These are phyloP conservation scores for Phenganax stokvisi DNA, from an alignment of 92 coral and sea anemone genomes.

Conservation along the genomic window DNA sequence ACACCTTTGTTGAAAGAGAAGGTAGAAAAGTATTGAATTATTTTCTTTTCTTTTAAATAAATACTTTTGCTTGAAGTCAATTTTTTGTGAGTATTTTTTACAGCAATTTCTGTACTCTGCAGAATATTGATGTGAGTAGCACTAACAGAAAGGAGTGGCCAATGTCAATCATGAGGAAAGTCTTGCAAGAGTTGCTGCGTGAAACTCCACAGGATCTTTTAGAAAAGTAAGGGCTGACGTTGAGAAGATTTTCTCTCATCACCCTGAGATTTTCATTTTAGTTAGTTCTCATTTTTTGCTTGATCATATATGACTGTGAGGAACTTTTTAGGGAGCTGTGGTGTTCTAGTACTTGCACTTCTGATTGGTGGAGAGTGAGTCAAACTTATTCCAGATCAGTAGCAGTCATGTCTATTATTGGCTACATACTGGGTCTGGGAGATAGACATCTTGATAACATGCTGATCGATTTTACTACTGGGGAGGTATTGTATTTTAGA, in stretches of 20 bases:
- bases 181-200: constrained; percentile 68
- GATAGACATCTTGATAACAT: constrained; percentile 96
- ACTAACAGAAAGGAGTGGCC: constrained; percentile 93
- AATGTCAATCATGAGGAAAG: constrained; percentile 73
- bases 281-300: not conserved
- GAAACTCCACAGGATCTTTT: constrained; percentile 91
- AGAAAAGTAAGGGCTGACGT: constrained; percentile 59
- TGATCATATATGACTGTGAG: not conserved
- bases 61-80: not conserved
- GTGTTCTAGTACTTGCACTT: constrained; percentile 93
- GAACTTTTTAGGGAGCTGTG: constrained; percentile 70
- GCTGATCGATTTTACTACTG: constrained; percentile 96
- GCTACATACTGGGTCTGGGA: constrained; percentile 90
- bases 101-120: not conserved
- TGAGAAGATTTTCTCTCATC: not conserved
- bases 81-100: not conserved
- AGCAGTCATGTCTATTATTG: constrained; percentile 99
- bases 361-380: constrained; percentile 98
- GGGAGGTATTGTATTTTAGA: constrained; percentile 59
- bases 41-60: not conserved
- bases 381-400: constrained; percentile 92
- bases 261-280: not conserved
- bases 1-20: constrained; percentile 96
- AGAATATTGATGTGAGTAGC: constrained; percentile 78
- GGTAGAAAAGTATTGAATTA: constrained; percentile 36